Base-by-base conservation (phyloP, 2,113 vertebrate genomes). In the Psittacula cyanocephala region DNA sequence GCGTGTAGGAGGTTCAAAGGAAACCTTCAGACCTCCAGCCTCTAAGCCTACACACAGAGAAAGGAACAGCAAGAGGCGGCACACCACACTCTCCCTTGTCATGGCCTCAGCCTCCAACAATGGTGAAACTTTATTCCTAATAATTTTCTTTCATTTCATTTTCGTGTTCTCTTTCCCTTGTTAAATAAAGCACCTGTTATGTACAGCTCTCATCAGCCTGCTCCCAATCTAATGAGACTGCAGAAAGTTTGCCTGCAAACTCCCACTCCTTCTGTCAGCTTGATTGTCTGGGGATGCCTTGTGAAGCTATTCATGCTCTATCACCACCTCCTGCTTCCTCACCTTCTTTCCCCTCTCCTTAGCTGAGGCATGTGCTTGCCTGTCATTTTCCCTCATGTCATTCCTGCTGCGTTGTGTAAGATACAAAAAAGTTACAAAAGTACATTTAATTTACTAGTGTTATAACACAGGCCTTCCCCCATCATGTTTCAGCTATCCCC, bases 231-330 rank as follows among this genome's bases (percentile, higher is more conserved):
- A 96, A 92, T 86, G 92, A 95, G 94, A 93, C 72, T 91, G 91
- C 76, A 96, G 83, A 96, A 94, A 96, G 91, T 94, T 96, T 95
- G 71, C 80, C 86, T 95, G 91, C 86, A 93, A 94, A 95, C 94
- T 96, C 96, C 91, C 86, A 94, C 94, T 97, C 94, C 92, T 97
- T 95, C 95, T 96, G 94, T 95, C 96, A 96, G 10, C 68, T 91
- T 77, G 88, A 90, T 86, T 92, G 83, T 96, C 96, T 96, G 80
- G 96, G 92, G 83, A 96, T 94, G 91, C 88, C 92, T 96, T 83
- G 75, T 67, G 71, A 88, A 96, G 86, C 71, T 92, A 15, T 94
- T 95, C 92, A 91, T 86, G 92, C 69, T 93, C 92, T 71, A 11
- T 88, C 94, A 96, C 83, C 91, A 83, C 94, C 96, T 95, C 88